Evolutionary conservation across 2,888 invertebrate genomes (phyloP).

Genomic region (Sympetrum striolatum): DNA sequence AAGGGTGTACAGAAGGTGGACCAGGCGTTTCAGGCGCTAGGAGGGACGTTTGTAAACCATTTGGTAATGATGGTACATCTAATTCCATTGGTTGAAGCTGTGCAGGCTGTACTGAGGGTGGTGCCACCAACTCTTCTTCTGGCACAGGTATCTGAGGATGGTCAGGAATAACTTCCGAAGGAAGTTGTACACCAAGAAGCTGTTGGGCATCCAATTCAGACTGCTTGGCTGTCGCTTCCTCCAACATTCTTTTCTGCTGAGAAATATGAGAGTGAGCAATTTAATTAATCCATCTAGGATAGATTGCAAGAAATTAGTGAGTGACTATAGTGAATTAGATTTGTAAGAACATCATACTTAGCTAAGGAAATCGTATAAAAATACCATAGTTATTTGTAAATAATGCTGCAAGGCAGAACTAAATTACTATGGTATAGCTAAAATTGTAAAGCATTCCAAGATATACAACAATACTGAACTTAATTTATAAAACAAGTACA

Average conservation of each 20-base stretch:
- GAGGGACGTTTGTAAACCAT: neutral
- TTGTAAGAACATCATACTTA: too few species aligned
- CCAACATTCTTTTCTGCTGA: constrained; percentile 23
- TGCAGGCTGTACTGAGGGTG: constrained; percentile 15
- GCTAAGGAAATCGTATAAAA: too few species aligned
- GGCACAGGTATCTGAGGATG: neutral
- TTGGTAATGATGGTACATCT: constrained; percentile 59
- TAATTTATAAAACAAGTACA: too few species aligned
- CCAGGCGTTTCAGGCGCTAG: constrained; percentile 44
- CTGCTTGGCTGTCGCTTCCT: constrained; percentile 29
- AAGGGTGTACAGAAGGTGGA: constrained; percentile 57
- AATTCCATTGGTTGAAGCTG: constrained; percentile 57
- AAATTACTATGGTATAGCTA: too few species aligned
- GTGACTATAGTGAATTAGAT: too few species aligned
- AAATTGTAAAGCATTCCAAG: too few species aligned
- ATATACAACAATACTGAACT: too few species aligned
- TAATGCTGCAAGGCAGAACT: too few species aligned
- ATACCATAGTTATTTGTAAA: too few species aligned
- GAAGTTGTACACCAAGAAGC: constrained; percentile 3
- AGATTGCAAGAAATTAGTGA: too few species aligned
- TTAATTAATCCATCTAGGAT: too few species aligned
- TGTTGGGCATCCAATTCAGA: constrained; percentile 17
- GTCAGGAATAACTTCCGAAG: neutral
- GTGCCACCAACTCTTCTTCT: neutral
- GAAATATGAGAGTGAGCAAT: neutral